A percentile compares a stretch with the other conserved stretches of the same genome.
Evolutionary conservation across 2,888 invertebrate genomes (phyloP).

Genomic region (Nomada fabriciana): DNA sequence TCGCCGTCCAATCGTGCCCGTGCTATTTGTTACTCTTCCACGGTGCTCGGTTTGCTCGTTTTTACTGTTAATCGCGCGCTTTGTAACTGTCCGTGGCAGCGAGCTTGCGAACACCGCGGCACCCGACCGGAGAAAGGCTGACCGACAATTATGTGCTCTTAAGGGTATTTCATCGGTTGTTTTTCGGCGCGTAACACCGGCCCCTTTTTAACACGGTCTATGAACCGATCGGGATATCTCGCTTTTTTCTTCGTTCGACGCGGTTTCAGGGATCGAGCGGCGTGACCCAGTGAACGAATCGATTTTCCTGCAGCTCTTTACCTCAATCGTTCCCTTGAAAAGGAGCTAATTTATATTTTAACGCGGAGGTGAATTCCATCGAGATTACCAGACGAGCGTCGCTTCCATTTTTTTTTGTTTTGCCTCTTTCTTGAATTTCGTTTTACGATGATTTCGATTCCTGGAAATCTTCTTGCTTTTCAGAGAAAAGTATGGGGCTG

Average conservation of each 20-base stretch:
- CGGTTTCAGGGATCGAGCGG: neutral
- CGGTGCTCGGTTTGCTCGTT: slow-evolving; percentile 35
- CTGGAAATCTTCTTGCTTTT: neutral
- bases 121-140: slow-evolving; percentile 9
- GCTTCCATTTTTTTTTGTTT: neutral
- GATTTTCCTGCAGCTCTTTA: neutral
- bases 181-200: neutral
- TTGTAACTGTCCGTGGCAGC: slow-evolving; percentile 45
- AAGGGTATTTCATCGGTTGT: slow-evolving; percentile 22
- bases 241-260: neutral
- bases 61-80: slow-evolving; percentile 61
- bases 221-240: neutral
- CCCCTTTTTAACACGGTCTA: neutral
- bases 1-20: neutral
- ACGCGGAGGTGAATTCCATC: neutral
- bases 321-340: neutral
- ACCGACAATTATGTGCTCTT: slow-evolving; percentile 45
- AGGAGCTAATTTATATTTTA: neutral
- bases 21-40: slow-evolving; percentile 43
- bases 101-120: slow-evolving; percentile 16
- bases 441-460: neutral
- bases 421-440: neutral
- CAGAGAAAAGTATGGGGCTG: neutral
- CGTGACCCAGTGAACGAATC: neutral
- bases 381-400: too few relatives aligned